phyloP scores from a whole-genome alignment of 1,140 invertebrate species.

The Phenacoccus solenopsis region DNA sequence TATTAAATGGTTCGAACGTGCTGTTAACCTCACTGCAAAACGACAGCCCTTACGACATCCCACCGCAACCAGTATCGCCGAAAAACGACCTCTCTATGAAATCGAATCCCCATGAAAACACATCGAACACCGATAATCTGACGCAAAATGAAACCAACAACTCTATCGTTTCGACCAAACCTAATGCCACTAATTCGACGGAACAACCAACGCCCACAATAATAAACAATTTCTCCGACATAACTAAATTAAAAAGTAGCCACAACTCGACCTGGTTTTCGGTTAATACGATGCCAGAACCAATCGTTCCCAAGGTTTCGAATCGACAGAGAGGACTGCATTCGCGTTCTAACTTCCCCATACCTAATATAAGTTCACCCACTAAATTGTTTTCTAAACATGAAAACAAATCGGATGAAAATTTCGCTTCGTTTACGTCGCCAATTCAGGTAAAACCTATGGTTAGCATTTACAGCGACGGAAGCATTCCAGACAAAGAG shows the following conservation, averaged over 20 bases:
- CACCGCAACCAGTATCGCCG: neutral
- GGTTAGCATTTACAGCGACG: neutral
- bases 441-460: neutral
- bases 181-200: neutral
- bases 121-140: neutral
- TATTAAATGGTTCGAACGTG: neutral
- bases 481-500: neutral
- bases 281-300: constrained; percentile 6
- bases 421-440: neutral
- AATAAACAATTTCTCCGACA: neutral
- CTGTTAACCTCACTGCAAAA: constrained; percentile 2
- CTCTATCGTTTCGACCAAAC: neutral
- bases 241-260: neutral
- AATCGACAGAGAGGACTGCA: neutral
- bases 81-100: neutral
- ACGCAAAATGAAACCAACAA: neutral
- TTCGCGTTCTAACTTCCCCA: neutral
- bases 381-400: neutral
- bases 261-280: neutral
- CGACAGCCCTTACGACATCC: neutral
- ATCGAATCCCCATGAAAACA: neutral
- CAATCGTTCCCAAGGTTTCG: neutral
- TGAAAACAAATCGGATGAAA: neutral
- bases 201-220: neutral
- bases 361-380: neutral